These are phyloP conservation scores for Helicoverpa assulta DNA, from an alignment of 2,888 invertebrate species.

Conservation along the genomic window DNA sequence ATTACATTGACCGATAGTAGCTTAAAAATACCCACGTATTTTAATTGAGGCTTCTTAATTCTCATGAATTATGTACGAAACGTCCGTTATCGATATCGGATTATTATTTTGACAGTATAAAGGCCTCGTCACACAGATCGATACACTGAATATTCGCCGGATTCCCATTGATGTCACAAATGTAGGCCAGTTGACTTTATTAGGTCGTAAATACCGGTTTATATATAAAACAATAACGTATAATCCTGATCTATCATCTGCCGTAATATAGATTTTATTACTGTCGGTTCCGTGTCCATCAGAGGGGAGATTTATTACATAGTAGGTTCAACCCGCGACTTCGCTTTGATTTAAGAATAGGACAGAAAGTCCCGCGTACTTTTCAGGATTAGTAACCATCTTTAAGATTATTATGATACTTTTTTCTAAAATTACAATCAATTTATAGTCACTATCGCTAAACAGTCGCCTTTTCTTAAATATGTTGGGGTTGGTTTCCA, in stretches of 20 bases:
- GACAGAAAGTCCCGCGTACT: background rate
- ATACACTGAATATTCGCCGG: conserved; percentile 71
- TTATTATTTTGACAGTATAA: conserved; percentile 5
- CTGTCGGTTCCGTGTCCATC: conserved; percentile 15
- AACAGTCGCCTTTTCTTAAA: too few species aligned
- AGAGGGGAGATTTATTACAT: conserved; percentile 12
- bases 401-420: too few species aligned
- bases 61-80: background rate
- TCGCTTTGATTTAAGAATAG: background rate
- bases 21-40: too few species aligned
- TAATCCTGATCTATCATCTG: conserved; percentile 58
- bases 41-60: background rate
- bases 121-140: conserved; percentile 59
- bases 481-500: too few species aligned
- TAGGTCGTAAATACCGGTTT: conserved; percentile 78
- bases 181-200: conserved; percentile 82
- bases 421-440: too few species aligned
- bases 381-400: too few species aligned
- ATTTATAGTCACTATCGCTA: too few species aligned
- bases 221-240: conserved; percentile 67
- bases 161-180: conserved; percentile 78
- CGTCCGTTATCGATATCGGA: background rate
- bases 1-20: too few species aligned
- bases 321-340: background rate
- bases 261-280: conserved; percentile 50